Evolutionary conservation across 2,113 vertebrate genomes (phyloP).

Genomic region (Ictidomys tridecemlineatus): DNA sequence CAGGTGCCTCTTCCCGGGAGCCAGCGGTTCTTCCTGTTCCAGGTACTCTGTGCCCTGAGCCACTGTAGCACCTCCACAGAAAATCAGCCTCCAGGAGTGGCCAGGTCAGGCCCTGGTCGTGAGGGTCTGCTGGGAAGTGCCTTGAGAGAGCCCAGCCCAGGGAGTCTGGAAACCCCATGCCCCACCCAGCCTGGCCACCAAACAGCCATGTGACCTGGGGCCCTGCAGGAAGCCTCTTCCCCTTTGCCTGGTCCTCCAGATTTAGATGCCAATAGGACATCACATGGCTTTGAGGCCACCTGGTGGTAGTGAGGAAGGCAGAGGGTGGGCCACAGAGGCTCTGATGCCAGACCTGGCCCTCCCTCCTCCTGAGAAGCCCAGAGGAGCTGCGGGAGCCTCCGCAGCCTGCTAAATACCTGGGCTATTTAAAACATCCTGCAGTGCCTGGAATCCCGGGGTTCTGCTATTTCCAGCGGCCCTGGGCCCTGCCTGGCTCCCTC

Average conservation of each 20-base stretch:
- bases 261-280: not conserved
- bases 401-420: not conserved
- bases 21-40: accelerated
- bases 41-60: not conserved
- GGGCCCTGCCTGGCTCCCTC: not conserved
- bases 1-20: not conserved
- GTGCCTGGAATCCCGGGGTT: not conserved
- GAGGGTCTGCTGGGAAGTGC: not conserved
- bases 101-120: not conserved
- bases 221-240: not conserved
- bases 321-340: too few species aligned
- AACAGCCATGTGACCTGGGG: not conserved
- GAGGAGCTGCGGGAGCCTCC: not conserved
- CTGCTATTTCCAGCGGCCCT: not conserved
- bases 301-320: not conserved
- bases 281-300: not conserved
- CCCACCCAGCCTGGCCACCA: not conserved
- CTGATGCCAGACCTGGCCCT: not conserved
- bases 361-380: not conserved
- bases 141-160: not conserved
- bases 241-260: not conserved
- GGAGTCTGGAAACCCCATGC: not conserved
- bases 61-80: not conserved
- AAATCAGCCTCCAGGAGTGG: not conserved
- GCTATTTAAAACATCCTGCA: not conserved